Conservation (phyloP, 2,888 invertebrate species). For the Drosophila prolongata region DNA sequence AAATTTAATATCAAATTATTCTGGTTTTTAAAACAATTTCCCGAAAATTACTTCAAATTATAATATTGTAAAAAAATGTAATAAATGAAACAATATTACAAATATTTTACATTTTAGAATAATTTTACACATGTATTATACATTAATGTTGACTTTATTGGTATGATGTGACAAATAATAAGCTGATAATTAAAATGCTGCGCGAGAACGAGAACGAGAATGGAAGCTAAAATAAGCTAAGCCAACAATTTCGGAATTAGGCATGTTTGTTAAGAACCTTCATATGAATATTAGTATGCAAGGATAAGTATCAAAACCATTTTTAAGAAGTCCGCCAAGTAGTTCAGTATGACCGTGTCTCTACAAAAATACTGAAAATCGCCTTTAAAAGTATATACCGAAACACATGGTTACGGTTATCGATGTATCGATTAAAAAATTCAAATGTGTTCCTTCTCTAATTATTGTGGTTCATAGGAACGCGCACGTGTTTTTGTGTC, state of each 20-base stretch:
- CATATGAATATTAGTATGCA: no score
- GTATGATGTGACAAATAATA: no score
- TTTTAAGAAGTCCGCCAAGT: neutral
- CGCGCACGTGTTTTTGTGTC: slow-evolving; percentile 24
- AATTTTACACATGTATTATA: neutral
- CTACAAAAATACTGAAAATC: neutral
- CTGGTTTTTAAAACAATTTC: no score
- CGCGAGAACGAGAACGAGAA: neutral
- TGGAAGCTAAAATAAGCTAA: neutral
- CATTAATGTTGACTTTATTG: neutral
- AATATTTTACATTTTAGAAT: neutral
- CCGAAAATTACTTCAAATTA: no score
- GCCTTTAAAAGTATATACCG: neutral
- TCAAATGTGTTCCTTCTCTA: neutral
- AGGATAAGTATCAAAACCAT: neutral
- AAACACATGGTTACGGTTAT: neutral
- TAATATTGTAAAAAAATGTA: no score
- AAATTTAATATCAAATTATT: no score
- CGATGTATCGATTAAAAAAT: slow-evolving; percentile 1
- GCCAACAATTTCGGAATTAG: neutral
- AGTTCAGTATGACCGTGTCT: neutral
- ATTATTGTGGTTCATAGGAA: slow-evolving; percentile 5
- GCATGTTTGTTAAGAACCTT: no score
- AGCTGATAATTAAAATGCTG: neutral
- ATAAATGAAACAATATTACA: no score